A percentile compares a stretch with the other conserved stretches of the same genome.
phyloP scores from a whole-genome alignment of 2,797 vertebrate species.

The Takifugu ocellatus region DNA sequence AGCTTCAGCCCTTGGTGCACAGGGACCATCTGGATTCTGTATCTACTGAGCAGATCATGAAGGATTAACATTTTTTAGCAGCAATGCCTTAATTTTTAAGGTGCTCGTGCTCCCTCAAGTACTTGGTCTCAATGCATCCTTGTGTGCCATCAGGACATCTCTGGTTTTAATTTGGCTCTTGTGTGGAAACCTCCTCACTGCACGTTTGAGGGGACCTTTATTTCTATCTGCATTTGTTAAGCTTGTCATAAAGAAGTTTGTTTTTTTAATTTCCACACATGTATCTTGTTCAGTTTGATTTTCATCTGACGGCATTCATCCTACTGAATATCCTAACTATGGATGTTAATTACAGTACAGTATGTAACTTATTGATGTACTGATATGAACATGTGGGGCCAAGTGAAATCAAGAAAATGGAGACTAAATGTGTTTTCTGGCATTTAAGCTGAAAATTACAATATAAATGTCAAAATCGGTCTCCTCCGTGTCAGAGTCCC shows the following conservation, averaged over 20 bases:
- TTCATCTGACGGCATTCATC: conserved; percentile 30
- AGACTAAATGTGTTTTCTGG: conserved; percentile 63
- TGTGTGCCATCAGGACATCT: conserved; percentile 38
- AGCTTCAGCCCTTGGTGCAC: conserved; percentile 20
- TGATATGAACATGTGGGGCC: conserved; percentile 59
- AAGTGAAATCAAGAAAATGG: conserved; percentile 54
- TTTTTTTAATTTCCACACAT: not conserved
- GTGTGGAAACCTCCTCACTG: conserved; percentile 15
- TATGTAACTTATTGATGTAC: conserved; percentile 77
- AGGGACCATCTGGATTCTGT: conserved; percentile 7
- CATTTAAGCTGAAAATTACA: conserved; percentile 74
- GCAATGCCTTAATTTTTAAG: conserved; percentile 45
- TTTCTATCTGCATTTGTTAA: conserved; percentile 7
- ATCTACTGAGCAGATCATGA: conserved; percentile 19
- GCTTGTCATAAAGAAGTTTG: conserved; percentile 1
- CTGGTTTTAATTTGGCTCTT: conserved; percentile 23
- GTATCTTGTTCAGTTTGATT: conserved; percentile 12
- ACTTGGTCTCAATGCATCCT: conserved; percentile 10
- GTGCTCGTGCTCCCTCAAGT: conserved; percentile 33
- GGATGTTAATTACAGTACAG: conserved; percentile 63
- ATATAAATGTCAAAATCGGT: conserved; percentile 76
- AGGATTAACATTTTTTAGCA: conserved; percentile 33
- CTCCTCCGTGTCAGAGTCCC: conserved; percentile 39
- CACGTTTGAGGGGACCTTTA: not conserved
- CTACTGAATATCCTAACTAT: conserved; percentile 50